Percentiles rank a stretch among this genome's conserved stretches.
These are phyloP conservation scores for Phacellophora camtschatica DNA, from an alignment of 30 jellyfish, hydroid and myxozoan genomes.

Conservation along the genomic window DNA sequence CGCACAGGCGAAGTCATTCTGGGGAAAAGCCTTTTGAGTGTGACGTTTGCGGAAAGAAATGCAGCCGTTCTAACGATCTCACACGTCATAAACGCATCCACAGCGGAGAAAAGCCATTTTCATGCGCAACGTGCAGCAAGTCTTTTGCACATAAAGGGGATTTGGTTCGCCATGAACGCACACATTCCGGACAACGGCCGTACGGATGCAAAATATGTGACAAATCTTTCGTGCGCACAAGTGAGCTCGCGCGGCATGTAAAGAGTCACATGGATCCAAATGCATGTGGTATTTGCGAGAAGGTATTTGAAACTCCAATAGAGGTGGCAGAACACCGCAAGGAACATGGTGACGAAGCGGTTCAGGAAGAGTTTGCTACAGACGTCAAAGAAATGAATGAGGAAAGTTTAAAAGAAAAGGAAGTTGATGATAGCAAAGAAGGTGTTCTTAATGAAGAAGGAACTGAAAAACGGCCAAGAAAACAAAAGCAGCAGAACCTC, in stretches of 20 bases:
- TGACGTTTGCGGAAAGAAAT: slow-evolving; percentile 55
- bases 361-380: background rate
- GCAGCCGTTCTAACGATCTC: slow-evolving; percentile 60
- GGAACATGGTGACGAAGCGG: slow-evolving; percentile 32
- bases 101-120: slow-evolving; percentile 69
- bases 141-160: slow-evolving; percentile 65
- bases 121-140: slow-evolving; percentile 40
- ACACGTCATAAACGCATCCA: slow-evolving; percentile 67
- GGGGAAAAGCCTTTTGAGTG: slow-evolving; percentile 69
- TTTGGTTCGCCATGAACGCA: slow-evolving; percentile 66
- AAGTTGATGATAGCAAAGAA: background rate
- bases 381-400: background rate
- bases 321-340: slow-evolving; percentile 30
- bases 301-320: slow-evolving; percentile 16
- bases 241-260: slow-evolving; percentile 53
- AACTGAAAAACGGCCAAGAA: background rate
- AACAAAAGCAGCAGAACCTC: slow-evolving; percentile 13
- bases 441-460: background rate
- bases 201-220: slow-evolving; percentile 44
- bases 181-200: slow-evolving; percentile 74
- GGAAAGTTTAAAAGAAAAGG: background rate
- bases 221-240: slow-evolving; percentile 55
- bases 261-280: slow-evolving; percentile 49
- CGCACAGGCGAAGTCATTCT: slow-evolving; percentile 85
- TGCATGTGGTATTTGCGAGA: slow-evolving; percentile 39